Conservation (phyloP, 2,113 vertebrate genomes). For the Burhinus oedicnemus region DNA sequence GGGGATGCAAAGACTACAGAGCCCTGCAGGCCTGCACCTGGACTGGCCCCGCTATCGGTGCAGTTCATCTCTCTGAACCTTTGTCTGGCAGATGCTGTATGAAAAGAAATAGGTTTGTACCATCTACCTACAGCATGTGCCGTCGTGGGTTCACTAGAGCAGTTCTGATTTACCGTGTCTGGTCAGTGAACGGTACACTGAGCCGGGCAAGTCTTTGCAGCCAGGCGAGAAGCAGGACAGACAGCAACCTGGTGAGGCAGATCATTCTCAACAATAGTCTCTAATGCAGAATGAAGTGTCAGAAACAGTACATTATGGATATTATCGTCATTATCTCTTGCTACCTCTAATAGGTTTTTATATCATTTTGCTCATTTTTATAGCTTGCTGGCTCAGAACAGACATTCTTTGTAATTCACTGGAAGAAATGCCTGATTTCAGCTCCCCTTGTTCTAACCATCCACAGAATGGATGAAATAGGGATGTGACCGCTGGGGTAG, state of each 20-base stretch:
- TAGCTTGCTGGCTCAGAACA: slow-evolving; percentile 56
- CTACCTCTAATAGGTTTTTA: slow-evolving; percentile 66
- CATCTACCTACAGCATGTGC: background rate
- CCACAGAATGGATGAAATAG: slow-evolving; percentile 28
- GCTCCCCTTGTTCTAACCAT: slow-evolving; percentile 6
- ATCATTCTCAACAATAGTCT: slow-evolving; percentile 51
- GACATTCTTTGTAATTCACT: slow-evolving; percentile 43
- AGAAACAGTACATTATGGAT: slow-evolving; percentile 66
- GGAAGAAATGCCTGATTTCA: slow-evolving; percentile 48
- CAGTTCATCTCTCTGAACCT: background rate
- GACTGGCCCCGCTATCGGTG: fast-evolving
- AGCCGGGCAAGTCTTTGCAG: background rate
- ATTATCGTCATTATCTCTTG: slow-evolving; percentile 62
- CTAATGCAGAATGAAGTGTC: slow-evolving; percentile 59
- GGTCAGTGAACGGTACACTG: background rate
- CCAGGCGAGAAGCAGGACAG: slow-evolving; percentile 10
- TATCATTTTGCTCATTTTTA: slow-evolving; percentile 67
- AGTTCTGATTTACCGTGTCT: slow-evolving; percentile 20
- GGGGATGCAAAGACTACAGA: background rate
- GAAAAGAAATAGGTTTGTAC: background rate
- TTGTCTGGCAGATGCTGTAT: background rate
- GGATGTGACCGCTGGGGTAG: background rate
- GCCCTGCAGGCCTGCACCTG: background rate
- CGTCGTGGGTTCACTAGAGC: slow-evolving; percentile 1
- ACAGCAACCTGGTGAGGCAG: slow-evolving; percentile 54